Conservation (phyloP, 2,113 vertebrate genomes). For the Phasianus colchicus region DNA sequence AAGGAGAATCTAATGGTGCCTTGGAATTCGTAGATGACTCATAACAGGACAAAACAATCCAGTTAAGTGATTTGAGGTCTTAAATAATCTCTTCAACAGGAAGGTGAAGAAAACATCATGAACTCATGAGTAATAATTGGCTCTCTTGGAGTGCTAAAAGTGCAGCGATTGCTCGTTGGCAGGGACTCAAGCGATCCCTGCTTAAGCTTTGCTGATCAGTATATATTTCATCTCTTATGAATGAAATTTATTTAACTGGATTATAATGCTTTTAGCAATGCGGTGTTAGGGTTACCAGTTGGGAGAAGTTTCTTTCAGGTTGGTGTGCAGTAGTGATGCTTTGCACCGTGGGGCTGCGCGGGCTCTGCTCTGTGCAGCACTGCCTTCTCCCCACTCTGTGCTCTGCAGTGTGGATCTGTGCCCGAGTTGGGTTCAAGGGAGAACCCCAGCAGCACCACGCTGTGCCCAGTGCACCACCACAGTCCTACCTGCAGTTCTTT, state of each 20-base stretch:
- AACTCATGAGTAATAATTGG: constrained; percentile 63
- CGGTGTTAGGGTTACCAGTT: neutral
- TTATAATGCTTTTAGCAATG: neutral
- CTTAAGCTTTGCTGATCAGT: constrained; percentile 28
- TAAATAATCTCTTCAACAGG: constrained; percentile 65
- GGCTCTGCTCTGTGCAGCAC: neutral
- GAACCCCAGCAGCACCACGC: neutral
- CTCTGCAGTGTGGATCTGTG: fast-evolving
- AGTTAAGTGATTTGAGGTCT: constrained; percentile 61
- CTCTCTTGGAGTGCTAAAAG: constrained; percentile 25
- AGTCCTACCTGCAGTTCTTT: too few relatives aligned
- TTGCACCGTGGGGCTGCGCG: neutral
- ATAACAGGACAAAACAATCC: constrained; percentile 62
- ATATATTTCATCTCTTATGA: neutral
- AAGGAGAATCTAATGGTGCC: constrained; percentile 35
- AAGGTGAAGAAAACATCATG: constrained; percentile 70
- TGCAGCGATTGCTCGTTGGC: neutral
- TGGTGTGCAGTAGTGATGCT: neutral
- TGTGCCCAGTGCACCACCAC: neutral
- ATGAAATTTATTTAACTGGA: neutral
- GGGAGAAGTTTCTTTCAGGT: neutral
- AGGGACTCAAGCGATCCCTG: neutral
- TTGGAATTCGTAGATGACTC: constrained; percentile 59
- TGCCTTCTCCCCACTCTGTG: neutral
- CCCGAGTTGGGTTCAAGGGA: neutral